phyloP scores from a whole-genome alignment of 2,797 vertebrate genomes.

The Pelochelys cantorii region DNA sequence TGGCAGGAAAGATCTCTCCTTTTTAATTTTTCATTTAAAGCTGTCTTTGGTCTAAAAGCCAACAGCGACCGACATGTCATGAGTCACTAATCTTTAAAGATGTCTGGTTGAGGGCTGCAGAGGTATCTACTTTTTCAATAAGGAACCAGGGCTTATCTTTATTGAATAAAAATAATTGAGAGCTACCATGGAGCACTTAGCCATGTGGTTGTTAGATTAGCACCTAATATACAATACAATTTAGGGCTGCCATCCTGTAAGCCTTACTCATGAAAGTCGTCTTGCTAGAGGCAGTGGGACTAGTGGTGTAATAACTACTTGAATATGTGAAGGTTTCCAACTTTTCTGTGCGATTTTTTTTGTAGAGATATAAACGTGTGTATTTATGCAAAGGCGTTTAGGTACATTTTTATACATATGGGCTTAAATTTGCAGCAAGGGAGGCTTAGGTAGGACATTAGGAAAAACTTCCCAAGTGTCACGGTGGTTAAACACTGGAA shows the following conservation, averaged over 20 bases:
- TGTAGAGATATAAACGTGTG: rapidly evolving
- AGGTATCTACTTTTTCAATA: background rate
- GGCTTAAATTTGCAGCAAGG: no score
- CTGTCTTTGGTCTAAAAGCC: constrained; percentile 20
- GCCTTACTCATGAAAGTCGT: background rate
- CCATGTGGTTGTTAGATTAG: background rate
- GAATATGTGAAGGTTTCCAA: background rate
- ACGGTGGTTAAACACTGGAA: no score
- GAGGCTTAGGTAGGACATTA: no score
- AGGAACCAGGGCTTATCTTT: background rate
- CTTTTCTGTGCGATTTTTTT: background rate
- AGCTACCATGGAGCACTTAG: background rate
- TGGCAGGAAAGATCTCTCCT: constrained; percentile 3
- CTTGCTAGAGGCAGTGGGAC: background rate
- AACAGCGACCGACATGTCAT: background rate
- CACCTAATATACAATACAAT: background rate
- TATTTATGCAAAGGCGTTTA: background rate
- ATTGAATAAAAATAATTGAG: background rate
- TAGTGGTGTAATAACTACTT: rapidly evolving
- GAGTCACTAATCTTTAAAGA: constrained; percentile 3
- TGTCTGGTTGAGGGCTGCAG: background rate
- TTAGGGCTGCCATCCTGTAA: background rate
- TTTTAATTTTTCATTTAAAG: constrained; percentile 18
- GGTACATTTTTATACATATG: no score
- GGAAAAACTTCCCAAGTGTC: no score